A percentile compares a stretch with the other conserved stretches of the same genome.
Evolutionary conservation across 2,888 invertebrate genomes (phyloP).

Genomic region (Cinara cedri): DNA sequence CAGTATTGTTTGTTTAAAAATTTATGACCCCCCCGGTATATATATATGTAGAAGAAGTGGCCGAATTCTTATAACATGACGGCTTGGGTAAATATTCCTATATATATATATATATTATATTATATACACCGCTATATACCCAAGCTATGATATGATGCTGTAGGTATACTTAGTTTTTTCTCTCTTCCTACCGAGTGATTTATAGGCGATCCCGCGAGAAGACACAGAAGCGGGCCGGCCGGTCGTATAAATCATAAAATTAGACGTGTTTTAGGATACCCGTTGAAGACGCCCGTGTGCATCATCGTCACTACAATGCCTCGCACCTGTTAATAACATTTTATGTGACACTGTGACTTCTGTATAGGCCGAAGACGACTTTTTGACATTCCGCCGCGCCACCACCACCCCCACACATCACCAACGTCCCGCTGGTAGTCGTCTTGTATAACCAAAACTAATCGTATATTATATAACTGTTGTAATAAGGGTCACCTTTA

Average conservation of each 20-base stretch:
- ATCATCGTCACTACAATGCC: slow-evolving; percentile 53
- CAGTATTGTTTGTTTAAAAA: slow-evolving; percentile 55
- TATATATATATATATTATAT: too few relatives aligned
- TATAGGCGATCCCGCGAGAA: slow-evolving; percentile 25
- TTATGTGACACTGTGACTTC: slow-evolving; percentile 51
- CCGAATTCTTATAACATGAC: slow-evolving; percentile 33
- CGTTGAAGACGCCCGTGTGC: slow-evolving; percentile 44
- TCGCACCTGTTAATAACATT: slow-evolving; percentile 47
- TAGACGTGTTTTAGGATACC: slow-evolving; percentile 47
- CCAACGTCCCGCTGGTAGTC: background rate
- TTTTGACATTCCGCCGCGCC: slow-evolving; percentile 42
- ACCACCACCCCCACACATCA: background rate
- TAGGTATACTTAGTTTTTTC: slow-evolving; percentile 25
- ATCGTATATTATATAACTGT: slow-evolving; percentile 34
- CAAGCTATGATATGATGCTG: too few relatives aligned
- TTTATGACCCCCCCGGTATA: slow-evolving; percentile 21
- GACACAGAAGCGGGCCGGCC: slow-evolving; percentile 48
- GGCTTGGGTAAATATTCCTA: slow-evolving; percentile 34
- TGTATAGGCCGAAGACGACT: slow-evolving; percentile 44
- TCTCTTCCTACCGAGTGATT: slow-evolving; percentile 33
- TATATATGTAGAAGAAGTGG: background rate
- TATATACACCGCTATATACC: too few relatives aligned
- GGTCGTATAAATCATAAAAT: slow-evolving; percentile 57
- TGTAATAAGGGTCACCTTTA: background rate
- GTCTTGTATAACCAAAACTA: slow-evolving; percentile 37